Percentiles rank a stretch among this genome's conserved stretches.
These are phyloP conservation scores for Rotaria macrura DNA, from an alignment of 2,888 invertebrate genomes.

Conservation along the genomic window DNA sequence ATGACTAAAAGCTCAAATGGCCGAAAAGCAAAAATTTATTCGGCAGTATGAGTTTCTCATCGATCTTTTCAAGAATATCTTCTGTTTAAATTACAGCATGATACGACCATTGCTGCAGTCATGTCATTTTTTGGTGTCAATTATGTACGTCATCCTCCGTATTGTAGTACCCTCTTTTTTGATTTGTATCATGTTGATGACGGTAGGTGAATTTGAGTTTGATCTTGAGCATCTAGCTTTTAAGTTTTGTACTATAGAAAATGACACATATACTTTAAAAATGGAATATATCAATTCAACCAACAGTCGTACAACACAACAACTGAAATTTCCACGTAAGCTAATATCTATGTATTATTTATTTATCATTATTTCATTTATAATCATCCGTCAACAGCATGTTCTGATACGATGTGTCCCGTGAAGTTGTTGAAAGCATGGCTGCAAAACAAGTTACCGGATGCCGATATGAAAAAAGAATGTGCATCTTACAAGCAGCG, in stretches of 20 bases:
- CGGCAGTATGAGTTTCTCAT: not conserved
- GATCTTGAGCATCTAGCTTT: not conserved
- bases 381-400: no score
- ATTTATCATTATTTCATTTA: no score
- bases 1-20: not conserved
- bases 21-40: not conserved
- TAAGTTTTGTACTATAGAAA: not conserved
- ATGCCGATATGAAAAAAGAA: no score
- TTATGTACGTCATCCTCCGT: constrained; percentile 25
- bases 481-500: no score
- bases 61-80: no score
- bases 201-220: not conserved
- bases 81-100: constrained; percentile 13
- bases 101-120: constrained; percentile 24
- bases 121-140: constrained; percentile 9
- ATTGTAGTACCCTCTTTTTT: constrained; percentile 9
- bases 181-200: constrained; percentile 8
- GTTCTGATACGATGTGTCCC: no score
- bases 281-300: not conserved
- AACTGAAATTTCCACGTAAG: no score
- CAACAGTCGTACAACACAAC: not conserved
- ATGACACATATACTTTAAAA: not conserved
- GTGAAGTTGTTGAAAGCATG: no score
- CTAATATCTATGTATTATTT: no score
- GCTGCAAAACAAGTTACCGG: no score